Base-by-base conservation (phyloP, 2,797 vertebrate genomes). In the Merluccius polli region DNA sequence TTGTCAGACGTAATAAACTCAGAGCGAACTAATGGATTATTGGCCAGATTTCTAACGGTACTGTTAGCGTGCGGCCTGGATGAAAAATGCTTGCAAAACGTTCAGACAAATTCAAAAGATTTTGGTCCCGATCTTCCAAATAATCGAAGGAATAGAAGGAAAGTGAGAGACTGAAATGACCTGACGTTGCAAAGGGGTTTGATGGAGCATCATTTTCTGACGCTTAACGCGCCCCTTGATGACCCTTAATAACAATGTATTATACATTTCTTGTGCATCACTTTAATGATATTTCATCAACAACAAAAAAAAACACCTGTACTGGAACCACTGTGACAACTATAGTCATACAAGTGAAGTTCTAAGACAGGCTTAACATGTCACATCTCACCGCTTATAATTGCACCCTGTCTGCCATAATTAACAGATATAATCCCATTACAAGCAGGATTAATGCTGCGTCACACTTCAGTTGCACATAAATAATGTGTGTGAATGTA, bases 351-450 rank as follows among this genome's bases (percentile, higher is more conserved):
- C 21, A 59, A 59, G 52, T 59, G 52, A 59, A 9, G 21, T 21
- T 59, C 77, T 86, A 80, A 75, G 31, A 0, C 5, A 75, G 71
- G n/a, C n/a, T n/a, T n/a, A n/a, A 90, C 88, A 85, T 83, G 81
- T 77, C 86, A 87, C 84, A 83, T 89, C 91, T 90, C 86, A 86
- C 87, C 81, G 84, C 86, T 90, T 85, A 90, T 92, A 92, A 93
- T 92, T 92, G 90, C 86, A 89, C 89, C 90, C 86, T 81, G 89
- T 88, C 92, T 90, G 87, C 84, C 90, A 92, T 93, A 93, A 94
- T 94, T 92, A 93, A 93, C 93, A 91, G 82, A 89, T 87, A 92
- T 93, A 93, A 93, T 93, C 92, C 90, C 91, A 92, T 94, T 94
- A 92, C 89, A 92, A 94, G 93, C 92, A 81, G 89, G 92, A 93